A percentile compares a stretch with the other conserved stretches of the same genome.
These are phyloP conservation scores for Sarcoramphus papa DNA, from an alignment of 2,797 vertebrate genomes.

Conservation along the genomic window DNA sequence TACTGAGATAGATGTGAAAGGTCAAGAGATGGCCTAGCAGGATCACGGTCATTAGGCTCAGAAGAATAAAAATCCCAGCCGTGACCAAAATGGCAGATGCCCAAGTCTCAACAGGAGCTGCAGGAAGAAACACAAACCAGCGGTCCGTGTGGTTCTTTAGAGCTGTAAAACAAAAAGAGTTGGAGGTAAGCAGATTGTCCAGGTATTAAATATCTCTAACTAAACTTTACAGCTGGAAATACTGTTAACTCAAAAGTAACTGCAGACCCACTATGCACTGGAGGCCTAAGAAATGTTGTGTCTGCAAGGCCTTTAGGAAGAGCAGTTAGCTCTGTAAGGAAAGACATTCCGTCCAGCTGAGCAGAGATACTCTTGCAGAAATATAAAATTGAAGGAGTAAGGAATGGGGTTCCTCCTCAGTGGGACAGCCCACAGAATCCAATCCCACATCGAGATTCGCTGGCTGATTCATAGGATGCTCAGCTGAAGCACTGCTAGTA, in stretches of 20 bases:
- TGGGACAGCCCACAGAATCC: neutral
- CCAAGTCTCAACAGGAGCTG: conserved; percentile 77
- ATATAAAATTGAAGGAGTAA: neutral
- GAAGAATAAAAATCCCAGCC: conserved; percentile 82
- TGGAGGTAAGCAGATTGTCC: neutral
- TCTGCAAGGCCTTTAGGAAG: neutral
- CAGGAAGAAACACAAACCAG: conserved; percentile 91
- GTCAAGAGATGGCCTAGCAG: conserved; percentile 88
- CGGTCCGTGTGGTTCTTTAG: conserved; percentile 83
- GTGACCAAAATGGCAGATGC: conserved; percentile 80
- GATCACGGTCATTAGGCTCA: conserved; percentile 82
- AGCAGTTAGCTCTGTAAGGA: neutral
- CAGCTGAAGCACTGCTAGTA: conserved; percentile 18
- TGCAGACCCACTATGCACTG: neutral
- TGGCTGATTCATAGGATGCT: neutral
- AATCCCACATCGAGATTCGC: neutral
- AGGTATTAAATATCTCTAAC: neutral
- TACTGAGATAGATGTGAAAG: conserved; percentile 96
- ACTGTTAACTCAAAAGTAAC: neutral
- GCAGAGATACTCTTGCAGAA: neutral
- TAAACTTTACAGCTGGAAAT: neutral
- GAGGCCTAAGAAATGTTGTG: neutral
- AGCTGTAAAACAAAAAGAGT: conserved; percentile 53
- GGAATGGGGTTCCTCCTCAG: neutral
- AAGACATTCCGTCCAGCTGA: neutral